Evolutionary conservation across 2,113 vertebrate genomes (phyloP), one percentile per base, ranked within the genome.

Genomic region (Anseranas semipalmata): DNA sequence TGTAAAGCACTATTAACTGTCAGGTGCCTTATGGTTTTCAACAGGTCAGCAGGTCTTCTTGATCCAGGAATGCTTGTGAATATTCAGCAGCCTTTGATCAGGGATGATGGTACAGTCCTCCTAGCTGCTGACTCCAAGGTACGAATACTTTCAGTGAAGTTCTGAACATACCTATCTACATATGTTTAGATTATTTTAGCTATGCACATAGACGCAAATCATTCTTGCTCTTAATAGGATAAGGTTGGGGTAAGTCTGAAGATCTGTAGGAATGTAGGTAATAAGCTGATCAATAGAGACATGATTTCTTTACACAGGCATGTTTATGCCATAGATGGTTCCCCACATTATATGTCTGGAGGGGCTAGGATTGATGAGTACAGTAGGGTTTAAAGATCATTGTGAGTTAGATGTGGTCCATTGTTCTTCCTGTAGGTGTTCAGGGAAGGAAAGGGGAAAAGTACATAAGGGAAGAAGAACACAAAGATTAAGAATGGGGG

Each of bases 61-160:
- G 99, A 99, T 97, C 99, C 99, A 2, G 99, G 99, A 94, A 99
- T 99, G 99, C 98, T 99, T 65, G 99, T 99, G 91, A 99, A 99
- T 93, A 99, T 99, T 97, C 99, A 99, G 95, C 99, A 99, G 97
- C 99, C 99, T 60, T 96, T 99, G 94, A 99, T 99, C 89, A 99
- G 99, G 59, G 99, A 99, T 87, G 99, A 99, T 91, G 99, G 99
- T 66, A 99, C 99, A 13, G 98, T 99, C 92, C 98, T 99, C 50
- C 97, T 99, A 93, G 98, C 99, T 94, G 96, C 99, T 63, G 99
- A 99, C 85, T 97, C 99, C 89, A 99, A 99, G 99, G 99, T 99
- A 98, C 91, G 12, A 28, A 56, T 68, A 62, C 60, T 24, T 89
- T 20, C 32, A 45, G 45, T 88, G 92, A 53, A 76, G 9, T 93